phyloP scores from a whole-genome alignment of 2,113 vertebrate genomes.

The Festucalex cinctus region DNA sequence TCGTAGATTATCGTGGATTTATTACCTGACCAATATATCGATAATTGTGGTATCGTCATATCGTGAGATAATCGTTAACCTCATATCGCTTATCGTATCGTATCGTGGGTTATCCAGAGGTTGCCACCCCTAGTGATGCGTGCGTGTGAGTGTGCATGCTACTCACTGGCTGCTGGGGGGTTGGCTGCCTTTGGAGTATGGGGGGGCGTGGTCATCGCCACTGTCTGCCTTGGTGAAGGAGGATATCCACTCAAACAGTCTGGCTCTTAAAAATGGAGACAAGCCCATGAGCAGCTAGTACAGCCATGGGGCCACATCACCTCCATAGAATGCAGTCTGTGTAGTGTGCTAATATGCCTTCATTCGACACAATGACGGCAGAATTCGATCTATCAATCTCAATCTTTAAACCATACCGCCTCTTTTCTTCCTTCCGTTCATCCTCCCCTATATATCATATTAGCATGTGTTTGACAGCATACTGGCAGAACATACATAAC shows the following conservation, averaged over 20 bases:
- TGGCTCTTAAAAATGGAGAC: constrained; percentile 71
- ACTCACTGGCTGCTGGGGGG: constrained; percentile 77
- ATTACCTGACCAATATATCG: no score
- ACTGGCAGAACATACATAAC: constrained; percentile 21
- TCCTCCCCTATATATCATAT: constrained; percentile 8
- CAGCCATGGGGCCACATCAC: constrained; percentile 31
- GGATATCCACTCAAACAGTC: constrained; percentile 82
- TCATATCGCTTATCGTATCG: no score
- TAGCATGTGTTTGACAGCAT: constrained; percentile 31
- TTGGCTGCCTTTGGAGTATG: constrained; percentile 75
- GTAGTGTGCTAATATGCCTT: background rate
- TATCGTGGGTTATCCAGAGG: no score
- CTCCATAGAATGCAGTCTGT: constrained; percentile 1
- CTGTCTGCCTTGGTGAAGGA: constrained; percentile 79
- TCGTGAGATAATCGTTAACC: no score
- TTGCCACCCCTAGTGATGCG: no score
- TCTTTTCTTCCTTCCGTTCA: background rate
- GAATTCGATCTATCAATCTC: background rate
- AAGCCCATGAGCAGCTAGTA: constrained; percentile 53
- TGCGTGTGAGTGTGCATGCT: constrained; percentile 37
- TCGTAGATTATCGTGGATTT: no score
- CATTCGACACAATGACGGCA: background rate
- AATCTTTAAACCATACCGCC: background rate
- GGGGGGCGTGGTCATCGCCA: constrained; percentile 72
- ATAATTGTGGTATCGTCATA: no score